Evolutionary conservation across 2,797 vertebrate species (phyloP), one percentile per base, ranked within the genome.

Genomic region (Gymnopithys bicolor): DNA sequence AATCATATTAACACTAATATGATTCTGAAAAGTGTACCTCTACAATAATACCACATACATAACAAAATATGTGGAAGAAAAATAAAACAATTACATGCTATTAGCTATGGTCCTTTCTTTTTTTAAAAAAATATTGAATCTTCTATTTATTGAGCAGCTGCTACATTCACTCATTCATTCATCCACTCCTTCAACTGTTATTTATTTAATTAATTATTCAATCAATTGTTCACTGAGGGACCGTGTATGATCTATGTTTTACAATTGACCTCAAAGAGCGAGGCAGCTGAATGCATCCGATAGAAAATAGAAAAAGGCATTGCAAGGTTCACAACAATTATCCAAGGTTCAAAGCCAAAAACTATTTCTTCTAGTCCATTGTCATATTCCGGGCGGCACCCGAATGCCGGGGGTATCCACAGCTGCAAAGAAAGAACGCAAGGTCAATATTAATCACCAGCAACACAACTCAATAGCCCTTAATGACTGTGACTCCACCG

Each of bases 251-350:
- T 64, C 96, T 97, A 98, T 35, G 97, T 96, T 95, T 98, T 98
- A 96, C 98, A 98, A 92, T 98, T 99, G 90, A 99, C 99, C 96
- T 99, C 99, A 63, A 99, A 99, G 86, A 99, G 99, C 10, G 99
- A 98, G 79, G 99, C 99, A 41, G 99, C 99, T 45, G 99, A 99
- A 76, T 99, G 99, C 98, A 99, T 99, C 62, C 99, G 98, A 96
- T 99, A 99, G 98, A 99, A 99, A 97, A 99, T 99, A 94, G 98
- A 99, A 94, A 99, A 98, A 53, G 99, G 99, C 97, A 99, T 98
- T 1, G 99, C 99, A 67, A 99, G 98, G 97, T 99, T 99, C 95
- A 99, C 99, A 96, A 99, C 98, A 58, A 98, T 98, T 95, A 98
- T 99, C 99, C 99, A 99, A 75, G 98, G 98, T 96, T 98, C 98